These are phyloP conservation scores for Adelphocoris suturalis DNA, from an alignment of 2,888 invertebrate genomes.

Conservation along the genomic window DNA sequence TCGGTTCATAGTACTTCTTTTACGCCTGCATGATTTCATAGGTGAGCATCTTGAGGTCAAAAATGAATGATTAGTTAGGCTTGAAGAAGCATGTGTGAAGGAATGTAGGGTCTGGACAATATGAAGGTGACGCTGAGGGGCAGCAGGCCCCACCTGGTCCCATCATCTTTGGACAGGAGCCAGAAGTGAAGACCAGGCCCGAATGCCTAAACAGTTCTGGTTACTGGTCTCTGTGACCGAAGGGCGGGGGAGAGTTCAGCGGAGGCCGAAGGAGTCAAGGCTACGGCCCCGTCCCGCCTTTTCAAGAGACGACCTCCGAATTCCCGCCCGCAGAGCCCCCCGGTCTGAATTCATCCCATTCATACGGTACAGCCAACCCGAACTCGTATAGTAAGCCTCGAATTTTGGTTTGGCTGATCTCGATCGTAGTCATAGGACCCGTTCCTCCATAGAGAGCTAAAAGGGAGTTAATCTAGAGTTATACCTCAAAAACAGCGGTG, in stretches of 20 bases:
- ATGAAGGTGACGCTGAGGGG: not conserved
- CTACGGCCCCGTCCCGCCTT: not conserved
- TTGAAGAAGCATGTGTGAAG: not conserved
- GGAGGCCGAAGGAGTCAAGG: conserved; percentile 9
- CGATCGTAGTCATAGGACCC: too few species aligned
- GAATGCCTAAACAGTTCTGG: not conserved
- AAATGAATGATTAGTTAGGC: too few species aligned
- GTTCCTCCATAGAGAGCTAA: too few species aligned
- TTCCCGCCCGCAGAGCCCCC: not conserved
- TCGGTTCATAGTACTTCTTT: too few species aligned
- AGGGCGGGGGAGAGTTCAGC: conserved; percentile 29
- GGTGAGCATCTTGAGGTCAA: too few species aligned
- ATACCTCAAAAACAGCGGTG: too few species aligned
- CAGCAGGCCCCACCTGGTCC: conserved; percentile 8
- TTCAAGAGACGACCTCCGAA: conserved; percentile 10
- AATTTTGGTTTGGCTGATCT: too few species aligned
- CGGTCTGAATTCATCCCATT: conserved; percentile 6
- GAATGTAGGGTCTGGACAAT: conserved; percentile 3
- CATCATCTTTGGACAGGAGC: conserved; percentile 32
- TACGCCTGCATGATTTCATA: too few species aligned
- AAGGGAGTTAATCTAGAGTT: too few species aligned
- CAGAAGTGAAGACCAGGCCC: not conserved
- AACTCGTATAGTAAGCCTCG: too few species aligned
- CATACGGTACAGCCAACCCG: not conserved
- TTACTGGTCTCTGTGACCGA: not conserved